Percentiles rank a stretch among this genome's conserved stretches.
phyloP scores from a whole-genome alignment of 2,797 vertebrate genomes.

The Argentina silus region DNA sequence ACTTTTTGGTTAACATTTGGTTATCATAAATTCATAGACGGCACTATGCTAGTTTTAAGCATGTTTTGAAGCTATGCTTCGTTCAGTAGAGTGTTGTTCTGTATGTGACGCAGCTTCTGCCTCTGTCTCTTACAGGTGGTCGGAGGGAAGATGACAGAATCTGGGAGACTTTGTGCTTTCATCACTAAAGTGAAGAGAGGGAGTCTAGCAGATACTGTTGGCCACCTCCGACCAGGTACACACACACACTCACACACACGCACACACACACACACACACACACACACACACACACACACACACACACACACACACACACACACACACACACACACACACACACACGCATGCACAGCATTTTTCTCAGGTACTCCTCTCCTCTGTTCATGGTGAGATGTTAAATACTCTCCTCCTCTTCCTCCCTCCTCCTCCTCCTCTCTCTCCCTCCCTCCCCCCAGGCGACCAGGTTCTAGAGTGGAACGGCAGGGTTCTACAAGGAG shows the following conservation, averaged over 20 bases:
- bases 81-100: neutral
- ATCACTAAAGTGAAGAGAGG: slow-evolving; percentile 99
- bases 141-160: slow-evolving; percentile 96
- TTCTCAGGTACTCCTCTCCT: neutral
- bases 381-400: neutral
- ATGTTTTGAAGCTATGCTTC: no score
- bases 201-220: slow-evolving; percentile 96
- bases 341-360: no score
- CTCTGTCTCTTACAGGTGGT: slow-evolving; percentile 85
- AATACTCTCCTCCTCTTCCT: neutral
- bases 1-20: no score
- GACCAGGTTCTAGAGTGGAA: slow-evolving; percentile 99
- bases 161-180: slow-evolving; percentile 94
- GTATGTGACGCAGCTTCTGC: neutral
- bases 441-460: slow-evolving; percentile 71
- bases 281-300: no score
- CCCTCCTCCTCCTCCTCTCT: neutral
- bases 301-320: no score
- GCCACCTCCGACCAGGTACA: slow-evolving; percentile 93
- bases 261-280: no score
- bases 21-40: no score
- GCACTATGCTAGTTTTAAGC: no score
- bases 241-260: neutral
- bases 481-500: slow-evolving; percentile 90
- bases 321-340: no score